Percentiles rank a stretch among this genome's conserved stretches.
These are phyloP conservation scores for Chlorocebus sabaeus DNA, from an alignment of 2,113 vertebrate genomes.

Conservation along the genomic window DNA sequence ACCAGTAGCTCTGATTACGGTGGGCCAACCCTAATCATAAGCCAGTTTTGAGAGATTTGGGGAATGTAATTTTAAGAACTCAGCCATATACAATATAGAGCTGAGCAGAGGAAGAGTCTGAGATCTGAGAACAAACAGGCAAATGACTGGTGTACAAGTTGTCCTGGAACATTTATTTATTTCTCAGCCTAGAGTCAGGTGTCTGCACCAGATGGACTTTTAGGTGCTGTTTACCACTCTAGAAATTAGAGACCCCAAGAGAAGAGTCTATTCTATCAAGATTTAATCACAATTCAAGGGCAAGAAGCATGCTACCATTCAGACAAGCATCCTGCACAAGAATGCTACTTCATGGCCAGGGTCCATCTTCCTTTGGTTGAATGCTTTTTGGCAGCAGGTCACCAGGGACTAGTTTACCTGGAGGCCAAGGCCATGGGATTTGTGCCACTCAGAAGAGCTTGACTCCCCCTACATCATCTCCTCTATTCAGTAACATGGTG, in stretches of 20 bases:
- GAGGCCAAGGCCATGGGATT: constrained; percentile 26
- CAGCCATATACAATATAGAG: neutral
- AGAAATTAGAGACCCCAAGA: constrained; percentile 4
- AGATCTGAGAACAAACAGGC: neutral
- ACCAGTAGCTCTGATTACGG: neutral
- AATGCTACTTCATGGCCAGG: neutral
- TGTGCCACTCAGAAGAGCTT: constrained; percentile 20
- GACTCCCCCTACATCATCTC: neutral
- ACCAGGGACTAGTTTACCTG: neutral
- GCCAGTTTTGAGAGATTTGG: neutral
- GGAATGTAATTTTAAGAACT: neutral
- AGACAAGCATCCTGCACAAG: neutral
- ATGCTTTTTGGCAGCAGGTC: constrained; percentile 26
- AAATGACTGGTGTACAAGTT: neutral
- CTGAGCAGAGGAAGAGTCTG: neutral
- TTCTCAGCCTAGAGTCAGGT: neutral
- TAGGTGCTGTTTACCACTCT: neutral
- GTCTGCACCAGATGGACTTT: neutral
- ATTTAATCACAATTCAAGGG: constrained; percentile 45
- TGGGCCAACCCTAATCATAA: neutral
- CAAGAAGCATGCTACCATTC: constrained; percentile 18
- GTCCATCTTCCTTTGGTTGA: constrained; percentile 11
- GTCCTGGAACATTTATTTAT: neutral
- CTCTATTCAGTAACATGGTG: neutral
- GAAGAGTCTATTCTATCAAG: neutral